phyloP scores from a whole-genome alignment of 1,140 invertebrate species.

The Ladona fulva region DNA sequence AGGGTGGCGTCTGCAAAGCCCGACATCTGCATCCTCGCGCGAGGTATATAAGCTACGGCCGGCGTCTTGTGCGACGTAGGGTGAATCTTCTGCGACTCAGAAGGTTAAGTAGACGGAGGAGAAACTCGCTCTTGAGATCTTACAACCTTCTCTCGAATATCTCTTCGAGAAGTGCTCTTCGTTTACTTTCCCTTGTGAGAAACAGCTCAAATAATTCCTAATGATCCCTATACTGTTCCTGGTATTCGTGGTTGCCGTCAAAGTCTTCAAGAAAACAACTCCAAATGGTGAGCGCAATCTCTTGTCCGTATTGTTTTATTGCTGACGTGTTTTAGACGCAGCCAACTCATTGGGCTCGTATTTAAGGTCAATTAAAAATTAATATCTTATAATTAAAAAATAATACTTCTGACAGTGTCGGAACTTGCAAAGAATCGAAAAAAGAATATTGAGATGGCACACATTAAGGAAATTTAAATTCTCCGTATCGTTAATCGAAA shows the following conservation, averaged over 20 bases:
- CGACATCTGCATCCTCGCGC: background rate
- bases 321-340: too few species aligned
- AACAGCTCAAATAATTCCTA: constrained; percentile 12
- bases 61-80: background rate
- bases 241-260: constrained; percentile 64
- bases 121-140: background rate
- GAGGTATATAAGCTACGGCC: background rate
- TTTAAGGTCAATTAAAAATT: too few species aligned
- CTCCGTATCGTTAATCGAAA: too few species aligned
- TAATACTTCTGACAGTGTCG: too few species aligned
- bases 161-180: background rate
- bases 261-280: constrained; percentile 86
- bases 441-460: too few species aligned
- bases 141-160: background rate
- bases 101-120: background rate
- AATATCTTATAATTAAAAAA: too few species aligned
- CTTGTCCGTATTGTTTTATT: constrained; percentile 19
- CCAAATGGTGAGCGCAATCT: constrained; percentile 67
- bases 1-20: background rate
- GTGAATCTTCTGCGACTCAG: background rate
- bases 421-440: too few species aligned
- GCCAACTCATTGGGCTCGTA: too few species aligned
- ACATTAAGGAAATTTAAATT: too few species aligned
- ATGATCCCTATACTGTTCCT: constrained; percentile 59
- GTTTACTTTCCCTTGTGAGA: background rate